Evolutionary conservation across 2,113 vertebrate species (phyloP).

Genomic region (Catagonus wagneri): DNA sequence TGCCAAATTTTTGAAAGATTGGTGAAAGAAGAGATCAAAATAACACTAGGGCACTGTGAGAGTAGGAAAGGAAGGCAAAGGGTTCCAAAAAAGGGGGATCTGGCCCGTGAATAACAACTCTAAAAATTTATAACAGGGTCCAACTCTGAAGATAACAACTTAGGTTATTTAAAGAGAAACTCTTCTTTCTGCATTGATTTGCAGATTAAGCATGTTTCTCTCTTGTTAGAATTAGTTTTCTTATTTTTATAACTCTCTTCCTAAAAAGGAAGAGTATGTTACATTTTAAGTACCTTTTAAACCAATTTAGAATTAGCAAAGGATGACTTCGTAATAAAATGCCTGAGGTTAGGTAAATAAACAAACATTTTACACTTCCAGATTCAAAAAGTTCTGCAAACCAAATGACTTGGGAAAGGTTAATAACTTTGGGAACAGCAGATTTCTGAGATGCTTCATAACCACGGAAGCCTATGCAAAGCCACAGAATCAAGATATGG

Average conservation of each 20-base stretch:
- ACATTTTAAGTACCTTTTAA: neutral
- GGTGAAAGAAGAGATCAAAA: neutral
- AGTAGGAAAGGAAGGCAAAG: neutral
- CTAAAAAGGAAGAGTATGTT: slow-evolving; percentile 57
- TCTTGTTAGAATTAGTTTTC: slow-evolving; percentile 37
- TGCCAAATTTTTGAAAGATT: neutral
- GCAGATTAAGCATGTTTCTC: too few relatives aligned
- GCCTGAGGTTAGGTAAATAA: too few relatives aligned
- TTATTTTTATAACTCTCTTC: slow-evolving; percentile 46
- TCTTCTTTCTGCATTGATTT: too few relatives aligned
- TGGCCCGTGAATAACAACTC: neutral
- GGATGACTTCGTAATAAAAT: neutral
- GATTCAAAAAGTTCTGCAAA: neutral
- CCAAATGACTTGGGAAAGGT: slow-evolving; percentile 54
- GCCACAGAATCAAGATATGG: slow-evolving; percentile 44
- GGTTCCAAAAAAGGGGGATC: neutral
- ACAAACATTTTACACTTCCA: too few relatives aligned
- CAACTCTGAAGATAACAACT: neutral
- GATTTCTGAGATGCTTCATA: slow-evolving; percentile 55
- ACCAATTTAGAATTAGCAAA: slow-evolving; percentile 63
- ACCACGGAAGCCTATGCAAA: slow-evolving; percentile 1
- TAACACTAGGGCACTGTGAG: neutral
- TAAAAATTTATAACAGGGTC: neutral
- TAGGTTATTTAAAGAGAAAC: neutral
- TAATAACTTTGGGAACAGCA: slow-evolving; percentile 41